These are phyloP conservation scores for Cheilosia urbana DNA, from an alignment of 2,888 invertebrate species.

Conservation along the genomic window DNA sequence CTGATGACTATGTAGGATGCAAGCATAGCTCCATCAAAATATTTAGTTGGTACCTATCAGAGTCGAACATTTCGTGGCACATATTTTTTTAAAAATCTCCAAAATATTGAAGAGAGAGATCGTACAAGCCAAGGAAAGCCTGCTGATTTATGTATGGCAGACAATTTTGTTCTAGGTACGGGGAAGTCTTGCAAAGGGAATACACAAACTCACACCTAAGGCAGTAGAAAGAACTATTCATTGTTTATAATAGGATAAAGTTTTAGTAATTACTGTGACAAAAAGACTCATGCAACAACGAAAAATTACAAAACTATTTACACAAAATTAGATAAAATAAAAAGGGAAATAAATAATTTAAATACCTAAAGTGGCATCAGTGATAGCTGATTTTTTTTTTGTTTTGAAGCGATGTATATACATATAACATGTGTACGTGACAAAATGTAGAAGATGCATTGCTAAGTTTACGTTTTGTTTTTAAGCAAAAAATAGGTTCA, in stretches of 20 bases:
- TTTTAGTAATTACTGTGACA: neutral
- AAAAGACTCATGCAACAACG: constrained; percentile 7
- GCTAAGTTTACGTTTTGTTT: constrained; percentile 9
- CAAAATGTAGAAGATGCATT: constrained; percentile 24
- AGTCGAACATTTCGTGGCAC: too few species aligned
- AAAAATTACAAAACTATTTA: constrained; percentile 20
- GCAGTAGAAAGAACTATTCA: neutral
- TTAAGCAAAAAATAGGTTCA: constrained; percentile 21
- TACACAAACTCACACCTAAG: neutral
- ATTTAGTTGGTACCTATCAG: too few species aligned
- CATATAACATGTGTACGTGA: constrained; percentile 16
- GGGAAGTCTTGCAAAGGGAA: too few species aligned
- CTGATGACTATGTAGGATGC: too few species aligned
- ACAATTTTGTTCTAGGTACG: too few species aligned
- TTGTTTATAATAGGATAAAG: neutral
- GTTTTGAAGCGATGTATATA: constrained; percentile 25
- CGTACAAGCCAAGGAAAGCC: too few species aligned
- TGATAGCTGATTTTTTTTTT: constrained; percentile 17
- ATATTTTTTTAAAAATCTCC: too few species aligned
- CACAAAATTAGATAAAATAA: neutral
- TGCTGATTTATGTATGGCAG: too few species aligned
- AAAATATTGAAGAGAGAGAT: too few species aligned
- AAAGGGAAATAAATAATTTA: neutral
- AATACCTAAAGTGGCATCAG: constrained; percentile 48
- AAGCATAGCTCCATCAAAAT: too few species aligned